Evolutionary conservation across 2,797 vertebrate genomes (phyloP).

Genomic region (Brachyrhaphis roseni): DNA sequence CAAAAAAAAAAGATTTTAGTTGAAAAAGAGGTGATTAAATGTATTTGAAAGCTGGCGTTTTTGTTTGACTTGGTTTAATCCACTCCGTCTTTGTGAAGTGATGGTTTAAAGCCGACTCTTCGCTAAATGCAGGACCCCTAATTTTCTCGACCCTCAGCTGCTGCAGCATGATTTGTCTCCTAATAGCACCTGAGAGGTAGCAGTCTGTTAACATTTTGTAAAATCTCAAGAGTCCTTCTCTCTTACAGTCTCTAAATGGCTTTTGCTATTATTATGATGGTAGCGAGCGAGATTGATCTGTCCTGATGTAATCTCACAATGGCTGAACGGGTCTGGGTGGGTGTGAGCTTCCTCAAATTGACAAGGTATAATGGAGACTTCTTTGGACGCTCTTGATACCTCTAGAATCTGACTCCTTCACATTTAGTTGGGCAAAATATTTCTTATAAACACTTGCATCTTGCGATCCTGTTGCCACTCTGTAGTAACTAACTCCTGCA

Average conservation of each 20-base stretch:
- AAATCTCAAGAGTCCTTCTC: constrained; percentile 60
- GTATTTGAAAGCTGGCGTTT: constrained; percentile 40
- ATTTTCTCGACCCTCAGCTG: constrained; percentile 29
- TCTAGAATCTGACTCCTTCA: constrained; percentile 31
- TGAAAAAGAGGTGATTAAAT: constrained; percentile 49
- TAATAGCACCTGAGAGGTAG: constrained; percentile 51
- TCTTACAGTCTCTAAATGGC: constrained; percentile 52
- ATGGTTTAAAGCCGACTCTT: constrained; percentile 45
- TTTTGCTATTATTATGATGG: constrained; percentile 61
- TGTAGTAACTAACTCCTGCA: neutral
- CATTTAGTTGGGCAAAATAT: constrained; percentile 51
- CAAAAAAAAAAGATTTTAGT: constrained; percentile 44
- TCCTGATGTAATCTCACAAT: constrained; percentile 59
- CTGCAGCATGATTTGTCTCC: constrained; percentile 44
- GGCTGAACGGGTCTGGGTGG: constrained; percentile 48
- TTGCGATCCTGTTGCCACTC: neutral
- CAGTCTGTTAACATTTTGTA: constrained; percentile 20
- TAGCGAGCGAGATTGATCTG: constrained; percentile 54
- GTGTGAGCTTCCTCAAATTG: constrained; percentile 59
- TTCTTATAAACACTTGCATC: constrained; percentile 41
- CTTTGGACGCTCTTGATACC: constrained; percentile 37
- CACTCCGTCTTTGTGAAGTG: constrained; percentile 29
- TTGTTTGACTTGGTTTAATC: constrained; percentile 55
- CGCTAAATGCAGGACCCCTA: constrained; percentile 23
- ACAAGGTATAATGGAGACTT: constrained; percentile 60